A percentile compares a stretch with the other conserved stretches of the same genome.
These are phyloP conservation scores for Cynocephalus volans DNA, from an alignment of 2,113 vertebrate species.

Conservation along the genomic window DNA sequence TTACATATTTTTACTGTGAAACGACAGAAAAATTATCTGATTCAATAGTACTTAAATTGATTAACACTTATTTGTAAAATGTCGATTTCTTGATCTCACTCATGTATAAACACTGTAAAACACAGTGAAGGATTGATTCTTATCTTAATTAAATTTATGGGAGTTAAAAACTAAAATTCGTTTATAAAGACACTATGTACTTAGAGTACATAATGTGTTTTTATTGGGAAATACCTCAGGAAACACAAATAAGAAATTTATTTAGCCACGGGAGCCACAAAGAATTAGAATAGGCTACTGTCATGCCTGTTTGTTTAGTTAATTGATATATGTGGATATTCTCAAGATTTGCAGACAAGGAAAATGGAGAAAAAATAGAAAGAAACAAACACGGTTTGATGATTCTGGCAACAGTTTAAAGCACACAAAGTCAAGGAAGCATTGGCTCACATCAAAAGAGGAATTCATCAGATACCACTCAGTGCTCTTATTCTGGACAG, in stretches of 20 bases:
- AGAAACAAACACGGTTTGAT: not conserved
- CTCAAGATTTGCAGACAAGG: not conserved
- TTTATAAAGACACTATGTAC: not conserved
- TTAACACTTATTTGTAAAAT: not conserved
- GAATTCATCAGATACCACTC: not conserved
- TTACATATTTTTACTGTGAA: not conserved
- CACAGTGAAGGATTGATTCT: not conserved
- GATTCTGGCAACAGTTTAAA: constrained; percentile 63
- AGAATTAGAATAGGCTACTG: not conserved
- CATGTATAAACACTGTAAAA: not conserved
- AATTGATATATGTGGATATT: not conserved
- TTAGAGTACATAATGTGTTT: not conserved
- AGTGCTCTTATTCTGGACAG: not conserved
- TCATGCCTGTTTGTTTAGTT: not conserved
- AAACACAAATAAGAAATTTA: not conserved
- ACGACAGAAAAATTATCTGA: not conserved
- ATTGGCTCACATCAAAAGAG: constrained; percentile 28
- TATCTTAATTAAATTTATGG: constrained; percentile 27
- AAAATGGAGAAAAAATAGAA: not conserved
- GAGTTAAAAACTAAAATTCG: not conserved
- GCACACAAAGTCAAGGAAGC: constrained; percentile 45
- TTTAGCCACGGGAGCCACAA: not conserved
- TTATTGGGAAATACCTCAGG: not conserved
- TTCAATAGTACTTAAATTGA: not conserved
- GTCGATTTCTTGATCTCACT: not conserved